Evolutionary conservation across 2,888 invertebrate genomes (phyloP).

Genomic region (Phrixothrix hirtus): DNA sequence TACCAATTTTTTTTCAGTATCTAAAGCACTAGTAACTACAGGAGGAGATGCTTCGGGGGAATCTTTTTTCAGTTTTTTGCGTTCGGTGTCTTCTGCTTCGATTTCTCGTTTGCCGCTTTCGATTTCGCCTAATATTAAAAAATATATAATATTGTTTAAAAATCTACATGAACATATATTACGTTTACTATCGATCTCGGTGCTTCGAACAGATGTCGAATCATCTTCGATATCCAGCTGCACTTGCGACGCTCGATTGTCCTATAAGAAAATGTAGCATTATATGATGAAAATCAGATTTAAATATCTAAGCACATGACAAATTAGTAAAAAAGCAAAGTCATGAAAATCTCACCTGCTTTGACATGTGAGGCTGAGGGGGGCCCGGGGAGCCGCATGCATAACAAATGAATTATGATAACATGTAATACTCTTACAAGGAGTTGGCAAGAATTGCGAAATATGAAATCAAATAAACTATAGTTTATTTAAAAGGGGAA

Average conservation of each 20-base stretch:
- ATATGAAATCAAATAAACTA: no score
- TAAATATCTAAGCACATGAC: background rate
- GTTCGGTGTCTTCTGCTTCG: conserved; percentile 36
- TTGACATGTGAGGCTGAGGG: conserved; percentile 55
- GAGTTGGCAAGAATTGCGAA: conserved; percentile 6
- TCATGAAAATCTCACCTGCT: conserved; percentile 54
- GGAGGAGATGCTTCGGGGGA: conserved; percentile 26
- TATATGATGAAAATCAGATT: background rate
- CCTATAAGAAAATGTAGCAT: conserved; percentile 58
- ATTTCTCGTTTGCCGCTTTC: conserved; percentile 47
- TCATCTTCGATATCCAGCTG: conserved; percentile 92
- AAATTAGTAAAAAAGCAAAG: conserved; percentile 5
- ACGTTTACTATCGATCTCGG: conserved; percentile 83
- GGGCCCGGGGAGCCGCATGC: conserved; percentile 65
- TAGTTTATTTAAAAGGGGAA: no score
- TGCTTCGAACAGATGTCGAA: conserved; percentile 80
- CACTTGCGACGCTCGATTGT: conserved; percentile 87
- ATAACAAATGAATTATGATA: conserved; percentile 58
- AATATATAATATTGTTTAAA: conserved; percentile 3
- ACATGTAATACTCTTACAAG: conserved; percentile 31
- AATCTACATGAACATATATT: conserved; percentile 40
- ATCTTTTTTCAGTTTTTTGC: conserved; percentile 40
- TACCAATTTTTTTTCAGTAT: conserved; percentile 30
- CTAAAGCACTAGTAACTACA: conserved; percentile 4
- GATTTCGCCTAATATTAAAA: conserved; percentile 55